Base-by-base conservation (phyloP, 2,113 vertebrate genomes). In the Seriola aureovittata region DNA sequence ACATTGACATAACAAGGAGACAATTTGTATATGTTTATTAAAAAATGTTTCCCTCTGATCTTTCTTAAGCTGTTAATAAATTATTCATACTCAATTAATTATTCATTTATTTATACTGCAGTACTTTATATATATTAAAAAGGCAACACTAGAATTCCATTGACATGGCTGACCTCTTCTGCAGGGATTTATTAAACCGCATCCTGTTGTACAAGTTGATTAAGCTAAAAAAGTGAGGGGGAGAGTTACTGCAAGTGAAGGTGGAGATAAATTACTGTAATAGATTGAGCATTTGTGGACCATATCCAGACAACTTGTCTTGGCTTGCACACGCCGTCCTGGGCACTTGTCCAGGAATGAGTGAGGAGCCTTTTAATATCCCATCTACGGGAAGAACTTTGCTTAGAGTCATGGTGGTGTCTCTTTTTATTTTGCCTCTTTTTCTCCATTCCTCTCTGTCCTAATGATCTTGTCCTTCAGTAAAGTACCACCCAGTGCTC, bases 341-440 rank as follows among this genome's bases (percentile, higher is more conserved):
- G 62, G 88, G 88, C 76, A 71, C 4, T 9, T 2, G 10, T 89
- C 88, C 88, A 84, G 54, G 21, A 55, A 73, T n/a, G 64, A 86
- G 54, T 34, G 34, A 32, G 57, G 50, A 82, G 83, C 59, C 46
- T 80, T 85, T 87, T 71, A 84, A 88, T 69, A 48, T 79, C 78
- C 55, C 57, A 80, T 84, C 50, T 54, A 78, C 21, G 4, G 44
- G 12, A 50, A 77, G 73, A 58, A 77, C 63, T 84, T 76, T 68
- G 46, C 63, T 82, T 57, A 73, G 55, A 89, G 25, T 71, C 79
- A 60, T 36, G 23, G 25, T 32, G 4, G 10, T 55, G 29, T 73
- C 16, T 3, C 4, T 81, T 55, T 84, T 68, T 73, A 87, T 67
- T 89, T 75, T 34, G 13, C 17, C 13, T 75, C 62, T 63, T 44